Percentiles rank a stretch among this genome's conserved stretches.
These are phyloP conservation scores for Chamaetylas fuelleborni DNA, from an alignment of 2,113 vertebrate genomes.

Conservation along the genomic window DNA sequence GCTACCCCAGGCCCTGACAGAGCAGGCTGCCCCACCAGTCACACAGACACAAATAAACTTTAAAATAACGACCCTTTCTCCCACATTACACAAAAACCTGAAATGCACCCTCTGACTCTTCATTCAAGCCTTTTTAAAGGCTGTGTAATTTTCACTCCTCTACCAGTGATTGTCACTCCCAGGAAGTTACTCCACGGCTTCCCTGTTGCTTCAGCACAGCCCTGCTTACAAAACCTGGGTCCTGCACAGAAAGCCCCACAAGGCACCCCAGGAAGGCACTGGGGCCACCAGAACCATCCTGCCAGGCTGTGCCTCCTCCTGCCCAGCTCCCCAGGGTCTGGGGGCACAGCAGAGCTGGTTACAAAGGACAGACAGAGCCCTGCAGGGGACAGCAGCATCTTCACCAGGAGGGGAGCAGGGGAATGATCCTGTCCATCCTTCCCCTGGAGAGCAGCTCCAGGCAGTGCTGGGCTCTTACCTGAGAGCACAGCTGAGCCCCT, in stretches of 20 bases:
- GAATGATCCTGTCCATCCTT: not conserved
- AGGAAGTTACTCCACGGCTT: not conserved
- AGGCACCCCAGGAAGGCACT: rapidly evolving
- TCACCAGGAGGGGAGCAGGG: not conserved
- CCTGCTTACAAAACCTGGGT: not conserved
- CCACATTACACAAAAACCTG: not conserved
- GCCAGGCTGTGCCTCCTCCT: not conserved
- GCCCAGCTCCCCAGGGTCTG: rapidly evolving
- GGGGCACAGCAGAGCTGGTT: not conserved
- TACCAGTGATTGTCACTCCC: not conserved
- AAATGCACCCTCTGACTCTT: no score
- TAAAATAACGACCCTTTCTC: not conserved
- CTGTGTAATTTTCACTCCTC: not conserved
- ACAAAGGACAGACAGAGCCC: rapidly evolving
- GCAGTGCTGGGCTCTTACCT: not conserved
- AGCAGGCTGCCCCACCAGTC: not conserved
- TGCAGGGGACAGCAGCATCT: not conserved
- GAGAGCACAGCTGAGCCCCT: not conserved
- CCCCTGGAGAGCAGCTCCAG: not conserved
- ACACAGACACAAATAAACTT: rapidly evolving
- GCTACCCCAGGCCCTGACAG: not conserved
- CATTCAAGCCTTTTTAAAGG: not conserved
- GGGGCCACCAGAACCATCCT: not conserved
- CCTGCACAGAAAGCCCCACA: not conserved
- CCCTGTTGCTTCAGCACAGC: not conserved